phyloP scores from a whole-genome alignment of 2,113 vertebrate species.

The Labeo catla region DNA sequence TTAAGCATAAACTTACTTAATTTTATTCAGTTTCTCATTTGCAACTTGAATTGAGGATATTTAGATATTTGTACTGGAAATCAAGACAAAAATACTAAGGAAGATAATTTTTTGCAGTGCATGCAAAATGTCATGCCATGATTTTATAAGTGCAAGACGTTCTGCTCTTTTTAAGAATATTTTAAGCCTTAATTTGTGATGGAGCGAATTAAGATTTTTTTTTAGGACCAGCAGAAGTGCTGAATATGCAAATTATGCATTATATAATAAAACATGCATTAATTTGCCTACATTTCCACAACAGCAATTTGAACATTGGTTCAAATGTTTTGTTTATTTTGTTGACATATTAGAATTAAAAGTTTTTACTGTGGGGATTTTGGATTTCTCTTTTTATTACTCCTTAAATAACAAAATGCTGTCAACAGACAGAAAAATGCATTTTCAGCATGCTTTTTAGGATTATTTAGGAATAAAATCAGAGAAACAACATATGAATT shows the following conservation, averaged over 20 bases:
- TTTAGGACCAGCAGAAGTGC: background rate
- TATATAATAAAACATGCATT: background rate
- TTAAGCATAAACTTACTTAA: background rate
- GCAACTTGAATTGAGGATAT: too few species aligned
- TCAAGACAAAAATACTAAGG: too few species aligned
- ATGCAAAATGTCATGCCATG: too few species aligned
- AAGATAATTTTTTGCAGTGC: too few species aligned
- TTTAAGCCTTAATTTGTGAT: too few species aligned
- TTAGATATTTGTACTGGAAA: too few species aligned
- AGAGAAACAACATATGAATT: background rate
- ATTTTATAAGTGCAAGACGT: too few species aligned
- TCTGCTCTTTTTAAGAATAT: background rate
- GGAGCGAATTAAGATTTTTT: background rate
- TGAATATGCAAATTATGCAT: background rate
- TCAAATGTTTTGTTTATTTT: background rate
- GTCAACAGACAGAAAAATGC: background rate
- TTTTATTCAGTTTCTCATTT: too few species aligned
- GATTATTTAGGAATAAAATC: too few species aligned
- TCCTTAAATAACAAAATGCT: background rate
- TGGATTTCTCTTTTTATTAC: background rate
- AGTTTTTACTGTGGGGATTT: background rate
- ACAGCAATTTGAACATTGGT: background rate
- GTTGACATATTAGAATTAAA: background rate
- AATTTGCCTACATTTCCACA: background rate
- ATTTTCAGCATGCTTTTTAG: background rate